Conservation (phyloP, 2,888 invertebrate species). For the Anarsia innoxiella region DNA sequence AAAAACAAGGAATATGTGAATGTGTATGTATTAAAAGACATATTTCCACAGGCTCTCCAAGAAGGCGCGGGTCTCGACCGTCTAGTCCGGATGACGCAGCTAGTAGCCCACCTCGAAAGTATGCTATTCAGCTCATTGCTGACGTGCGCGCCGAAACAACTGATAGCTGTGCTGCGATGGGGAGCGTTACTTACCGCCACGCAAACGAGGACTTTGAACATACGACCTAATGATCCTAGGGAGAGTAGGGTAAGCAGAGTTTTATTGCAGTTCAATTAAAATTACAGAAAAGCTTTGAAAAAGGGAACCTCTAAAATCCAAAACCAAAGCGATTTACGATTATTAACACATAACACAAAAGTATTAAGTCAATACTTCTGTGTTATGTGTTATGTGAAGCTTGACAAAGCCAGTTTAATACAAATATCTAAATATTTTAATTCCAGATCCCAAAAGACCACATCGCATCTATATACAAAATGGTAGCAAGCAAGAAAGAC, state of each 20-base stretch:
- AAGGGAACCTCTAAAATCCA: too few species aligned
- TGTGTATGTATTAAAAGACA: too few species aligned
- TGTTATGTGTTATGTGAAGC: too few species aligned
- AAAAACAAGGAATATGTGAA: too few species aligned
- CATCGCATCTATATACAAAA: conserved; percentile 81
- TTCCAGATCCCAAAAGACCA: conserved; percentile 82
- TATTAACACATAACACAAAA: too few species aligned
- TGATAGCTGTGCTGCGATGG: conserved; percentile 79
- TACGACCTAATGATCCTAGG: conserved; percentile 88
- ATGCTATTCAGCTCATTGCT: conserved; percentile 86
- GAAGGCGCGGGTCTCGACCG: conserved; percentile 87
- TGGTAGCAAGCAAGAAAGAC: conserved; percentile 81
- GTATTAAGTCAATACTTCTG: too few species aligned
- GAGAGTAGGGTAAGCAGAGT: conserved; percentile 78
- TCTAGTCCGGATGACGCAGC: conserved; percentile 85
- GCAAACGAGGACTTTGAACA: conserved; percentile 82
- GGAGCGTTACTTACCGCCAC: conserved; percentile 85
- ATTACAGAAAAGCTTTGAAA: too few species aligned
- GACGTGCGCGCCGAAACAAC: conserved; percentile 77
- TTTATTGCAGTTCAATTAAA: too few species aligned
- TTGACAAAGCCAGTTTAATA: too few species aligned
- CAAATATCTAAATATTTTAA: not conserved
- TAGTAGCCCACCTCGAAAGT: conserved; percentile 88
- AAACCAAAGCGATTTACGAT: too few species aligned
- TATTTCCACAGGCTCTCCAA: conserved; percentile 84